These are phyloP conservation scores for Mycteria americana DNA, from an alignment of 2,797 vertebrate species.

Conservation along the genomic window DNA sequence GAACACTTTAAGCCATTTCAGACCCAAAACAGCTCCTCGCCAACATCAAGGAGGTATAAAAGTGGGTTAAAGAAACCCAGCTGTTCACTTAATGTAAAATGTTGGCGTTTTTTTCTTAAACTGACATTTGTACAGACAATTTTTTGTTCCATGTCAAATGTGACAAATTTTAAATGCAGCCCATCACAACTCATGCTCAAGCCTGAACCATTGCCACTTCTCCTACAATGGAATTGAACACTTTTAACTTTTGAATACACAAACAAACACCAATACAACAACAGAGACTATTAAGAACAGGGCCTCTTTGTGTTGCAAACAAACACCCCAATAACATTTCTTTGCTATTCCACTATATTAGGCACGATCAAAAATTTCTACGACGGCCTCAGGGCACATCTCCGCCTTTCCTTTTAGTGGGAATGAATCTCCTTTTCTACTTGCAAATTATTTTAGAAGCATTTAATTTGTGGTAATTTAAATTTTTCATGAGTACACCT, in stretches of 20 bases:
- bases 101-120: background rate
- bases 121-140: background rate
- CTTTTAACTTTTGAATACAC: background rate
- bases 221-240: constrained; percentile 1
- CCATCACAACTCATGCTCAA: background rate
- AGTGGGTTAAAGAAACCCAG: background rate
- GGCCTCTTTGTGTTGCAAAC: background rate
- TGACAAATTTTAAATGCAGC: background rate
- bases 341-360: constrained; percentile 7
- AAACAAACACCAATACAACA: background rate
- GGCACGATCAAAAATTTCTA: background rate
- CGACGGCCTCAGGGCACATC: background rate
- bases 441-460: constrained; percentile 54
- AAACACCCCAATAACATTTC: background rate
- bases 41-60: background rate
- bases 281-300: background rate
- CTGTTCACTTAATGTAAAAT: background rate
- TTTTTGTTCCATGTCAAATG: background rate
- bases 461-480: constrained; percentile 37
- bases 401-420: constrained; percentile 23
- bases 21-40: background rate
- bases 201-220: background rate
- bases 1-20: background rate
- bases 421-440: constrained; percentile 11
- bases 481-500: constrained; percentile 9